These are phyloP conservation scores for Alethe diademata DNA, from an alignment of 2,113 vertebrate species.

Conservation along the genomic window DNA sequence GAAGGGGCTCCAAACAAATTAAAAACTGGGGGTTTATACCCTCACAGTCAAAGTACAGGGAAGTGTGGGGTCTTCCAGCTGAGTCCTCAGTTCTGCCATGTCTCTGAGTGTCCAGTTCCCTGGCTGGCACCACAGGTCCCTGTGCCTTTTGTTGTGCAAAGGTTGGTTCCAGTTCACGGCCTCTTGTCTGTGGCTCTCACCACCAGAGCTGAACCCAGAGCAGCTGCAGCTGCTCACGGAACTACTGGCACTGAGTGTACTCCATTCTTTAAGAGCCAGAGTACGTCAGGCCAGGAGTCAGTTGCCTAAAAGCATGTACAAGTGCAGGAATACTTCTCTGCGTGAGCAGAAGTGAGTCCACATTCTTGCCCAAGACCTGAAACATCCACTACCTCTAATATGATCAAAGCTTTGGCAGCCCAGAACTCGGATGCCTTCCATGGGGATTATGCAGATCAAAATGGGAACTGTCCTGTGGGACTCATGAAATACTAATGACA, in stretches of 20 bases:
- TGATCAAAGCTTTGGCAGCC: background rate
- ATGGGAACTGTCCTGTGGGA: background rate
- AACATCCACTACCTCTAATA: background rate
- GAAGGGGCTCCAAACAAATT: background rate
- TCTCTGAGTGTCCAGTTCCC: background rate
- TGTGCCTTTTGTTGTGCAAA: rapidly evolving
- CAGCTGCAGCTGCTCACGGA: background rate
- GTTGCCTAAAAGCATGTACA: background rate
- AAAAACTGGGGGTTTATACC: background rate
- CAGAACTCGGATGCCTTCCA: background rate
- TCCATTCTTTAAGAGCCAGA: background rate
- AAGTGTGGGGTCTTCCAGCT: background rate
- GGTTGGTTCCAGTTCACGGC: background rate
- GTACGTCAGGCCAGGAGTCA: background rate
- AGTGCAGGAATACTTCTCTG: background rate
- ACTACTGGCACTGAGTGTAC: rapidly evolving
- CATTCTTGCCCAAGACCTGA: background rate
- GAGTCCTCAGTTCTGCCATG: rapidly evolving
- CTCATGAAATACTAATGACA: background rate
- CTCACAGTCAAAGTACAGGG: background rate
- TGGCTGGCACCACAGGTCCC: background rate
- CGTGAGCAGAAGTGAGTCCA: background rate
- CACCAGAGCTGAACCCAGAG: rapidly evolving
- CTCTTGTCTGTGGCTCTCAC: background rate
- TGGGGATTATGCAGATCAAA: background rate